Evolutionary conservation across 2,888 invertebrate species (phyloP).

Genomic region (Dryadula phaetusa): DNA sequence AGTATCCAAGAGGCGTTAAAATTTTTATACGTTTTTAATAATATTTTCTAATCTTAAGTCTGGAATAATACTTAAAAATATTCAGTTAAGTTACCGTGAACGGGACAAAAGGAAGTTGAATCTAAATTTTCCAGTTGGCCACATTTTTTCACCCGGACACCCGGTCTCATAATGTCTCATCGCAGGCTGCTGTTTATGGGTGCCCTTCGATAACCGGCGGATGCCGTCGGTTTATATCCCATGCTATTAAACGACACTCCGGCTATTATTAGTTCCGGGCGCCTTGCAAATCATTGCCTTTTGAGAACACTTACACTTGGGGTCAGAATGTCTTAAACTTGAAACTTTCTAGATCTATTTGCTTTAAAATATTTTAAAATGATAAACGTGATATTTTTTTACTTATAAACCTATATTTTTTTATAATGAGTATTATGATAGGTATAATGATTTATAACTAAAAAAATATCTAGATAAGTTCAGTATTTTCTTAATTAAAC

Average conservation of each 20-base stretch:
- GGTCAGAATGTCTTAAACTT: slow-evolving; percentile 7
- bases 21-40: too few relatives aligned
- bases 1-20: too few relatives aligned
- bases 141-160: slow-evolving; percentile 4
- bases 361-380: not conserved
- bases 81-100: not conserved
- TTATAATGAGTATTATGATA: too few relatives aligned
- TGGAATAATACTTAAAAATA: not conserved
- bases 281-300: slow-evolving; percentile 36
- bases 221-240: slow-evolving; percentile 31
- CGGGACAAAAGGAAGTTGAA: not conserved
- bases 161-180: slow-evolving; percentile 6
- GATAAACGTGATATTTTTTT: too few relatives aligned
- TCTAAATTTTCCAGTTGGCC: not conserved
- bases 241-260: slow-evolving; percentile 41
- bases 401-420: too few relatives aligned
- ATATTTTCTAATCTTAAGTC: too few relatives aligned
- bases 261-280: slow-evolving; percentile 36
- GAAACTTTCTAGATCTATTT: not conserved
- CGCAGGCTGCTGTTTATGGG: slow-evolving; percentile 40
- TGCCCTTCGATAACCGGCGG: slow-evolving; percentile 32
- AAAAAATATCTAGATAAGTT: too few relatives aligned
- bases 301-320: slow-evolving; percentile 21
- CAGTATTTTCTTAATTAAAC: too few relatives aligned
- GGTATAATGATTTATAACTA: too few relatives aligned